These are phyloP conservation scores for Melanerpes aurifrons DNA, from an alignment of 2,113 vertebrate species.

Conservation along the genomic window DNA sequence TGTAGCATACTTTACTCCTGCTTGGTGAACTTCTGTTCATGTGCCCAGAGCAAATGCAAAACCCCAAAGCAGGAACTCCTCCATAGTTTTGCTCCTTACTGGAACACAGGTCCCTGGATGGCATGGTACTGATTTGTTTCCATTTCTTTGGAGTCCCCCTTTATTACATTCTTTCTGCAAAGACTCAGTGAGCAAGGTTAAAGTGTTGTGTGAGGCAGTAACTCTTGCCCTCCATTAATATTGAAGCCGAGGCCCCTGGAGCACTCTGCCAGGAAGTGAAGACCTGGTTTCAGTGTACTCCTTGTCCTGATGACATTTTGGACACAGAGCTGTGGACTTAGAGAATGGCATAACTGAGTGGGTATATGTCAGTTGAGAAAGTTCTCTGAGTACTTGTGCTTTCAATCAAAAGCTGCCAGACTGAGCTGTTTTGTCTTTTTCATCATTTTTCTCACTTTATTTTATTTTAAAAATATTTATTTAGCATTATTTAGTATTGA, in stretches of 20 bases:
- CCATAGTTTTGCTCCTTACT: neutral
- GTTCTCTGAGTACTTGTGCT: neutral
- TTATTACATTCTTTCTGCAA: neutral
- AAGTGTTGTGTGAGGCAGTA: neutral
- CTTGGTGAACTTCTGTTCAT: neutral
- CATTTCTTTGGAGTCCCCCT: neutral
- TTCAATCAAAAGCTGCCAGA: neutral
- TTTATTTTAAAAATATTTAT: neutral
- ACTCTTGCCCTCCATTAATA: neutral
- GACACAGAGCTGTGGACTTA: neutral
- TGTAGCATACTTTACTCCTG: neutral
- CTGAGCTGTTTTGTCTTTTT: neutral
- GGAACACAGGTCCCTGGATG: neutral
- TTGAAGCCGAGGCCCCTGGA: neutral
- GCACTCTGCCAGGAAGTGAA: neutral
- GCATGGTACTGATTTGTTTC: neutral
- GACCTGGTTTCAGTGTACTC: neutral
- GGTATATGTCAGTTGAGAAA: neutral
- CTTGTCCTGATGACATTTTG: neutral
- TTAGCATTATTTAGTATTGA: neutral
- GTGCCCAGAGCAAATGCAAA: neutral
- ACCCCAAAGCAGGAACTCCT: neutral
- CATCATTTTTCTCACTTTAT: neutral
- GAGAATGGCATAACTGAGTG: neutral
- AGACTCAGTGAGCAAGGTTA: neutral